A percentile compares a stretch with the other conserved stretches of the same genome.
Conservation (phyloP, 2,797 vertebrate genomes). For the Limnodromus scolopaceus region DNA sequence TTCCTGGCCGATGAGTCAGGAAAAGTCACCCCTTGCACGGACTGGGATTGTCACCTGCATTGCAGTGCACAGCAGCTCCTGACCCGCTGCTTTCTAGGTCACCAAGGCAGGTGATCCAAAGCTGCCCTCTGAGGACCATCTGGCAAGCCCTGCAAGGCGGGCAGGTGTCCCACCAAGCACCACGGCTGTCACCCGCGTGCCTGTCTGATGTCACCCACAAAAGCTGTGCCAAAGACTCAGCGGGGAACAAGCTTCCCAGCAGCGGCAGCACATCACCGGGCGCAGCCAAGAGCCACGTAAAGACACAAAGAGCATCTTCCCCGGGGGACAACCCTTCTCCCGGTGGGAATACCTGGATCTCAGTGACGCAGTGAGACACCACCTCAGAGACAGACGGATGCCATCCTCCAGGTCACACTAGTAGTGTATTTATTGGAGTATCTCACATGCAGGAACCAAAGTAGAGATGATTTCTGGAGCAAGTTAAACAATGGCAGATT, state of each 20-base stretch:
- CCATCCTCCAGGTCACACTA: conserved; percentile 69
- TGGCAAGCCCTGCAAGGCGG: not conserved
- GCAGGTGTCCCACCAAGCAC: not conserved
- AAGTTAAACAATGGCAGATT: conserved; percentile 62
- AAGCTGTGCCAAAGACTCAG: not conserved
- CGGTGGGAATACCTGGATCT: accelerated
- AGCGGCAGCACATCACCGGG: accelerated
- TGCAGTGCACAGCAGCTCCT: not conserved
- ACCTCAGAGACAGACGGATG: not conserved
- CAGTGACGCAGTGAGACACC: not conserved
- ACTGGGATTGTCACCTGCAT: not conserved
- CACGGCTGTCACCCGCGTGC: accelerated
- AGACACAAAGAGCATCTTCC: not conserved
- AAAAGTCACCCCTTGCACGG: not conserved
- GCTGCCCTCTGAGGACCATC: not conserved
- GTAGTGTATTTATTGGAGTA: conserved; percentile 86
- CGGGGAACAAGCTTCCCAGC: accelerated
- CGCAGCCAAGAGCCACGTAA: accelerated
- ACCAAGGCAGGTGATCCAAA: not conserved
- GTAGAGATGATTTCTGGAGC: conserved; percentile 65
- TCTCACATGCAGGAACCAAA: conserved; percentile 82
- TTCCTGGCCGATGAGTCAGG: not conserved
- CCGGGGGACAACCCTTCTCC: not conserved
- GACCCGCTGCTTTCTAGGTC: not conserved
- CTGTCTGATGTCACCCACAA: not conserved